These are phyloP conservation scores for Lepidochrysops patricia DNA, from an alignment of 2,888 invertebrate genomes.

Conservation along the genomic window DNA sequence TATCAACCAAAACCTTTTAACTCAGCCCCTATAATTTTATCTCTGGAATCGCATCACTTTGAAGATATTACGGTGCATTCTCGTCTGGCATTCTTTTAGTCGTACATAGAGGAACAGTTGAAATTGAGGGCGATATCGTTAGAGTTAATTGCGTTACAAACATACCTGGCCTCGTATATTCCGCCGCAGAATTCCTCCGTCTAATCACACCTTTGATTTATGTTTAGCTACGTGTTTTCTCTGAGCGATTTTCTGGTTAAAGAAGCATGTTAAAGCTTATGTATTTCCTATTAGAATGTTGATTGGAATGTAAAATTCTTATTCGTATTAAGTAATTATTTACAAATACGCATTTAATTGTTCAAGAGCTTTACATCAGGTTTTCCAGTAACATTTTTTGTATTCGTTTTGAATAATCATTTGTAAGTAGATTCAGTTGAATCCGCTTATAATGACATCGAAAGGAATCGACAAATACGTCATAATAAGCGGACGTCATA, in stretches of 20 bases:
- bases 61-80: not conserved
- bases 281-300: too few species aligned
- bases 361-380: too few species aligned
- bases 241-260: not conserved
- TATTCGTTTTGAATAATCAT: too few species aligned
- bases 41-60: not conserved
- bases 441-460: too few species aligned
- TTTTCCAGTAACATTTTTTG: too few species aligned
- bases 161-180: constrained; percentile 2
- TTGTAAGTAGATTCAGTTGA: too few species aligned
- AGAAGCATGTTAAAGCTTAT: too few species aligned
- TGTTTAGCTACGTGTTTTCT: not conserved
- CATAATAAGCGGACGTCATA: too few species aligned
- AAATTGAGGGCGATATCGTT: constrained; percentile 1
- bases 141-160: not conserved
- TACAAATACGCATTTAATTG: too few species aligned
- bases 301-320: too few species aligned
- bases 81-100: not conserved
- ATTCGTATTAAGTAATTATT: too few species aligned
- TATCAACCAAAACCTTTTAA: not conserved
- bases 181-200: not conserved
- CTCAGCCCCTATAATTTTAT: not conserved
- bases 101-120: constrained; percentile 1
- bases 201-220: not conserved
- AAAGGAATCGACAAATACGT: too few species aligned